Base-by-base conservation (phyloP, 2,888 invertebrate genomes). In the Pyrocoelia pectoralis region DNA sequence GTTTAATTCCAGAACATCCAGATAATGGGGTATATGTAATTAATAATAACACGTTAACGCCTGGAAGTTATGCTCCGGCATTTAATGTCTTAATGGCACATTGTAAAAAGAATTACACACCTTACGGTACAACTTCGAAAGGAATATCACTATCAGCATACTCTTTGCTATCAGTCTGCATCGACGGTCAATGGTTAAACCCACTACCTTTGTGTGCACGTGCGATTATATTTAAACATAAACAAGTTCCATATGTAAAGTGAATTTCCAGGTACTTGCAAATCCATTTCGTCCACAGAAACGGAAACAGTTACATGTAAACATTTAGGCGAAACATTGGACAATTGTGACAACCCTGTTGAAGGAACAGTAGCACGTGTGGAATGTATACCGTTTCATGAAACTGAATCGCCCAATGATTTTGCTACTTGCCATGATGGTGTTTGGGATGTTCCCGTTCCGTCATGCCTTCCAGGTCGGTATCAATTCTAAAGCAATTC, bases 371-470 rank as follows among this genome's bases (percentile, higher is more conserved):
- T 56, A 2, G 70, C 74, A 5, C 70, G 54, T 4, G 71, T 72
- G 56, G 56, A 43, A 18, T 78, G 78, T 57, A 71, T 70, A 3
- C 58, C 67, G 0, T 76, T 72, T 18, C 74, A 75, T 64, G 77
- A 78, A 69, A 59, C 28, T 6, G 18, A 48, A 54, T 33, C n/a
- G n/a, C n/a, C 54, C 56, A 5, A 15, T 13, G 14, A 40, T 58
- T 17, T 8, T 51, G n/a, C n/a, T n/a, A n/a, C n/a, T n/a, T 67
- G 67, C 43, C 18, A 14, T 38, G 52, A 61, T 40, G 65, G 67
- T 19, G 48, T 4, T 41, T 67, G 67, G 67, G 52, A 62, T 50
- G 29, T 29, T 46, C 18, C 38, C 2, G n/a, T 58, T 2, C 5
- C 40, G 10, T 13, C 54, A n/a, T 66, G 66, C 29, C n/a, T 6